Base-by-base conservation (phyloP, 2,888 invertebrate species). In the Perizoma flavofasciatum region DNA sequence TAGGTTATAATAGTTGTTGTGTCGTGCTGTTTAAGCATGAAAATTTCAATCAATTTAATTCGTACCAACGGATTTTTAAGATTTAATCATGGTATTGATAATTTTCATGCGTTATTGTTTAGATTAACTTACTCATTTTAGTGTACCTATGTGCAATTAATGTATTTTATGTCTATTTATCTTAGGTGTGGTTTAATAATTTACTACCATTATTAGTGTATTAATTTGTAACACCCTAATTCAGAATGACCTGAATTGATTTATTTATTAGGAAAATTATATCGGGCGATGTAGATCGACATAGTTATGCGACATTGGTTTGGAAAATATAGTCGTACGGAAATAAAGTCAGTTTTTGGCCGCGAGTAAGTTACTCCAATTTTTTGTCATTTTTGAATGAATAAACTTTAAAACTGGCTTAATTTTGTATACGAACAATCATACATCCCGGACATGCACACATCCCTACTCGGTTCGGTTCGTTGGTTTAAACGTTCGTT, bases 261-360 rank as follows among this genome's bases (percentile, higher is more conserved):
- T 89, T 86, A 89, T 90, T 90, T 90, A 89, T 87, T 89, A 90
- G 89, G 77, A 74, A 85, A 85, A 81, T 85, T 73, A 79, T 86
- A 83, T 82, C 79, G 86, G 83, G 82, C 84, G 75, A 55, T 48
- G 45, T 35, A 77, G 69, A 66, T 67, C 68, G 67, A 69, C 56
- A 68, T 67, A 67, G 64, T 67, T 66, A 68, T 70, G 70, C 65
- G 66, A 72, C 71, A 67, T 72, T 72, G 50, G 52, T 53, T 56
- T 41, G 43, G 11, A 49, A 49, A 44, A 8, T 6, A 49, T 32
- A 40, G 37, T 49, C n/a, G 49, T 54, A 41, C 34, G 35, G 7
- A 50, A 62, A 55, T 62, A 51, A 55, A 51, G 62, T 58, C 58
- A 62, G 62, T 62, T 58, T 55, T 46, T 22, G 22, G 1, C 22